Percentiles rank a stretch among this genome's conserved stretches.
Conservation (phyloP, 2,113 vertebrate genomes). For the Todiramphus saurophagus region DNA sequence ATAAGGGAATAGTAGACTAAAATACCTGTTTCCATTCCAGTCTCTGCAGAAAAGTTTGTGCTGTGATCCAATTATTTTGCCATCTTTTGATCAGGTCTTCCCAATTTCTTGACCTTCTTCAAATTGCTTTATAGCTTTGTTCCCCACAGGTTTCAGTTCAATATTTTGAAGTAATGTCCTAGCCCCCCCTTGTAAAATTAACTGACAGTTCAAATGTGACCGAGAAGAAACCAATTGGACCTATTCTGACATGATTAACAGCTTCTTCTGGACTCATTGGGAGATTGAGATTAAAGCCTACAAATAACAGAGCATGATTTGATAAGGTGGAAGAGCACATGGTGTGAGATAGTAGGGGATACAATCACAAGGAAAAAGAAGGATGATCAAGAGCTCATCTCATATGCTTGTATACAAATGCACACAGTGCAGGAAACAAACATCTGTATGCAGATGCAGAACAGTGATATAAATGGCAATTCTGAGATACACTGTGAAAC, state of each 20-base stretch:
- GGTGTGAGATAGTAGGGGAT: not conserved
- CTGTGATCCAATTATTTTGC: not conserved
- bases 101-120: not conserved
- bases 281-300: not conserved
- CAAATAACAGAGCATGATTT: not conserved
- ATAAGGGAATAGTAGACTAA: not conserved
- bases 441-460: not conserved
- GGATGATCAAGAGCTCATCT: not conserved
- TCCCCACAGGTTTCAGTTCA: accelerated
- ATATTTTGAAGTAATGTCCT: not conserved
- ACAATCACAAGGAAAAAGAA: not conserved
- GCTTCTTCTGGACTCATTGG: not conserved
- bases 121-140: not conserved
- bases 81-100: not conserved
- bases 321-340: not conserved
- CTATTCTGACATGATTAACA: not conserved
- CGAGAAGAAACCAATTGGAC: not conserved
- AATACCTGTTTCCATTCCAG: not conserved
- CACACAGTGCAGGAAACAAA: not conserved
- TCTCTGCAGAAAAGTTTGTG: not conserved
- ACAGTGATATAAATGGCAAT: not conserved
- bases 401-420: not conserved
- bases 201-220: not conserved
- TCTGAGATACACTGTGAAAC: not conserved
- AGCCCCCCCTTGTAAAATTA: not conserved